phyloP scores from a whole-genome alignment of 2,888 invertebrate genomes.

The Philhelius pedissequus region DNA sequence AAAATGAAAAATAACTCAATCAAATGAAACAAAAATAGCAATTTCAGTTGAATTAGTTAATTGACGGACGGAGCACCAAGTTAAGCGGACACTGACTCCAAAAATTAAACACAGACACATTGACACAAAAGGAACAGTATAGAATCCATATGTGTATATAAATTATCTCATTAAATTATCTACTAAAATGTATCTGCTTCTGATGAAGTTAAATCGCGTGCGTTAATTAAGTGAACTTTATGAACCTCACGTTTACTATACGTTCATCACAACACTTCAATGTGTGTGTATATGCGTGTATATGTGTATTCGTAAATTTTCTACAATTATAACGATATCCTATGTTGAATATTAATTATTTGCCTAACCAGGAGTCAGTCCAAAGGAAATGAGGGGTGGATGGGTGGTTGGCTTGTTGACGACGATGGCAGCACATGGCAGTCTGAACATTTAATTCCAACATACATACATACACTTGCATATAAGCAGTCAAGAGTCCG shows the following conservation, averaged over 20 bases:
- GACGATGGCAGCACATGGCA: background rate
- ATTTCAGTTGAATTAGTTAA: constrained; percentile 63
- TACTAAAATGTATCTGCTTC: constrained; percentile 51
- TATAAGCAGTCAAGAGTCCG: background rate
- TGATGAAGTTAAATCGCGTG: constrained; percentile 53
- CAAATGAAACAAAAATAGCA: constrained; percentile 30
- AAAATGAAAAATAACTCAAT: constrained; percentile 9
- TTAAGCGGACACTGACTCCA: constrained; percentile 66
- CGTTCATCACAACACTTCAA: background rate
- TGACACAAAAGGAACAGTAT: background rate
- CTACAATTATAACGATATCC: constrained; percentile 63
- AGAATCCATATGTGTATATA: constrained; percentile 27
- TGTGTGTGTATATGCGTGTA: background rate
- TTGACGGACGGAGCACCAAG: constrained; percentile 50
- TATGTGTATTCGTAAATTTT: constrained; percentile 43
- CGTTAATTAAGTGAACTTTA: constrained; percentile 68
- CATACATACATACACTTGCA: too few species aligned
- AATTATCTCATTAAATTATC: constrained; percentile 62
- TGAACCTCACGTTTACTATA: constrained; percentile 61
- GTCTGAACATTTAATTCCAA: constrained; percentile 37
- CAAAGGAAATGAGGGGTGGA: background rate
- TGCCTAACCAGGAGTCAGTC: constrained; percentile 44
- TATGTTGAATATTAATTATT: constrained; percentile 67
- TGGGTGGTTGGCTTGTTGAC: background rate
- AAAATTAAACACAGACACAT: constrained; percentile 6